Evolutionary conservation across 2,113 vertebrate species (phyloP).

Genomic region (Oreochromis spilurus): DNA sequence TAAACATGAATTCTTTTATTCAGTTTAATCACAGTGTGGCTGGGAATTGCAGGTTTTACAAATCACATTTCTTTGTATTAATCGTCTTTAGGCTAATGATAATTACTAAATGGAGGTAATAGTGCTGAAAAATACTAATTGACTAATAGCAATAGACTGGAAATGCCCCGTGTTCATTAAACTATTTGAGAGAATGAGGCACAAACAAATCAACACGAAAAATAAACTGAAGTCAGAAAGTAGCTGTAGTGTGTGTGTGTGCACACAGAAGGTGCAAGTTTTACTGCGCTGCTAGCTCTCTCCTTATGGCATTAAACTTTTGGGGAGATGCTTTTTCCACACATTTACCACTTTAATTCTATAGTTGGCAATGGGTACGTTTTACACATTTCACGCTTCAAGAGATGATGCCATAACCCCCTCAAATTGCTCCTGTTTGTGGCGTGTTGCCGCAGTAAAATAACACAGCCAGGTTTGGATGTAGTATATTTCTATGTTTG

Average conservation of each 20-base stretch:
- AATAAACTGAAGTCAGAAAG: background rate
- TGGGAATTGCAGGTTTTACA: background rate
- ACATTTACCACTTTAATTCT: constrained; percentile 7
- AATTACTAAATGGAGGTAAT: background rate
- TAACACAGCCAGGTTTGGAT: constrained; percentile 1
- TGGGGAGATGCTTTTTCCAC: background rate
- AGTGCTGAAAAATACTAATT: background rate
- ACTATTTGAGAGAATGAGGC: background rate
- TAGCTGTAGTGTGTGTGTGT: background rate
- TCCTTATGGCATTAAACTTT: constrained; percentile 11
- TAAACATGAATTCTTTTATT: background rate
- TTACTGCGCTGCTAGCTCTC: background rate
- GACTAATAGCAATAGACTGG: background rate
- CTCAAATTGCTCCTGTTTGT: constrained; percentile 21
- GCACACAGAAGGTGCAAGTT: background rate
- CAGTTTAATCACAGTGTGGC: background rate
- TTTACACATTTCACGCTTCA: constrained; percentile 26
- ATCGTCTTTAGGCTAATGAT: background rate
- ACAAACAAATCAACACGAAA: background rate
- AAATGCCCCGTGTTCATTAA: background rate
- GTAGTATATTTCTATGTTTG: constrained; percentile 30
- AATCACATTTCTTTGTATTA: background rate
- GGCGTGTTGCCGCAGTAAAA: constrained; percentile 17
- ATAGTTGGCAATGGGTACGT: background rate
- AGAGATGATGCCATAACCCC: constrained; percentile 26